Conservation (phyloP, 2,888 invertebrate species). For the Callyntrura sp. region DNA sequence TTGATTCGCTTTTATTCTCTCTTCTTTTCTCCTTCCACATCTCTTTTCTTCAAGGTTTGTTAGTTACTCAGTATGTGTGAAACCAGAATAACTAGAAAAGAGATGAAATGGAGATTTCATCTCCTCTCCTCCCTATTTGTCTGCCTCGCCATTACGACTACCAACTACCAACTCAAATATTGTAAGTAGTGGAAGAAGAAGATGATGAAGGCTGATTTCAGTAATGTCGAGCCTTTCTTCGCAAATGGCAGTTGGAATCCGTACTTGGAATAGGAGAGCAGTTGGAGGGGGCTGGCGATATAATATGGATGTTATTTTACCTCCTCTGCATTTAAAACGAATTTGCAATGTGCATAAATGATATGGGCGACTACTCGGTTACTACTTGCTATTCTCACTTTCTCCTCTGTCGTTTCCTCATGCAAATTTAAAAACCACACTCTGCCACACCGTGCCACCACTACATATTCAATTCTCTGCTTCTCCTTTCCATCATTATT, state of each 20-base stretch:
- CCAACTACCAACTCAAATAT: no score
- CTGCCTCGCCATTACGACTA: no score
- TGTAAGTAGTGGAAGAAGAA: neutral
- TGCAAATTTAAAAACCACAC: constrained; percentile 15
- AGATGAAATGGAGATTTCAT: constrained; percentile 47
- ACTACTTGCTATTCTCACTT: neutral
- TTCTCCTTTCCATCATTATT: constrained; percentile 3
- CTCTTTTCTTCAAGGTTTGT: constrained; percentile 49
- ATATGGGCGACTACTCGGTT: neutral
- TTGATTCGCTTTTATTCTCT: constrained; percentile 40
- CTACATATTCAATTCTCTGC: neutral
- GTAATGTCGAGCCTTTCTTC: neutral
- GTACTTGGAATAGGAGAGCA: neutral
- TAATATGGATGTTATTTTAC: neutral
- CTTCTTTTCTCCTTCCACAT: constrained; percentile 3
- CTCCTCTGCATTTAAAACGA: no score
- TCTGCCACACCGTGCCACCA: neutral
- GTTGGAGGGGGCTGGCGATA: neutral
- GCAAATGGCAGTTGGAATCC: neutral
- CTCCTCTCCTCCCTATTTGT: neutral
- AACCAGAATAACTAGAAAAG: constrained; percentile 30
- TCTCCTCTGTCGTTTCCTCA: neutral
- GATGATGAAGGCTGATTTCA: constrained; percentile 10
- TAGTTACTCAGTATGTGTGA: constrained; percentile 51
- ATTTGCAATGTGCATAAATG: no score